Evolutionary conservation across 2,888 invertebrate species (phyloP).

Genomic region (Ormyrus rosae): DNA sequence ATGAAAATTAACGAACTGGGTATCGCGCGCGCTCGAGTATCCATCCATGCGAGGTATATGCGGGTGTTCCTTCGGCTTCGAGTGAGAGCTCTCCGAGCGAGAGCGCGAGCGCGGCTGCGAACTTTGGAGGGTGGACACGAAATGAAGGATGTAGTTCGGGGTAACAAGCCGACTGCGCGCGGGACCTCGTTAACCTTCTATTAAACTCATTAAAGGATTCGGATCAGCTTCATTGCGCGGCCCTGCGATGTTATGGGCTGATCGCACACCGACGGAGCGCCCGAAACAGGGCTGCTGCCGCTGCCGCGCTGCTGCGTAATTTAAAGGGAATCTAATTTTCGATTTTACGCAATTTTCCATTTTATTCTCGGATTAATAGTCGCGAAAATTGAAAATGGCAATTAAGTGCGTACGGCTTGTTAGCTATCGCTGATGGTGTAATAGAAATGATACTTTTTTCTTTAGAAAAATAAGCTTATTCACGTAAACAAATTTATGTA

Average conservation of each 20-base stretch:
- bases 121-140: slow-evolving; percentile 38
- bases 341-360: too few species aligned
- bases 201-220: slow-evolving; percentile 41
- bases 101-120: not conserved
- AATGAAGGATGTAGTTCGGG: slow-evolving; percentile 25
- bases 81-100: not conserved
- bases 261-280: too few species aligned
- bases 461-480: too few species aligned
- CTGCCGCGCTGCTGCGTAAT: too few species aligned
- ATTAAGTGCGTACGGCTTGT: too few species aligned
- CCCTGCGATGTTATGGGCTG: not conserved
- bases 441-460: too few species aligned
- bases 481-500: too few species aligned
- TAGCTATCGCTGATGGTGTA: too few species aligned
- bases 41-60: not conserved
- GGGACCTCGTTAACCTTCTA: slow-evolving; percentile 25
- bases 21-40: not conserved
- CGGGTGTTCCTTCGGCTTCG: not conserved
- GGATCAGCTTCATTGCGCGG: not conserved
- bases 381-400: too few species aligned
- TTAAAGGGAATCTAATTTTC: too few species aligned
- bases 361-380: too few species aligned
- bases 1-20: slow-evolving; percentile 47
- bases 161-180: slow-evolving; percentile 25
- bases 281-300: too few species aligned